Evolutionary conservation across 1,140 invertebrate genomes (phyloP).

Genomic region (Papilio machaon): DNA sequence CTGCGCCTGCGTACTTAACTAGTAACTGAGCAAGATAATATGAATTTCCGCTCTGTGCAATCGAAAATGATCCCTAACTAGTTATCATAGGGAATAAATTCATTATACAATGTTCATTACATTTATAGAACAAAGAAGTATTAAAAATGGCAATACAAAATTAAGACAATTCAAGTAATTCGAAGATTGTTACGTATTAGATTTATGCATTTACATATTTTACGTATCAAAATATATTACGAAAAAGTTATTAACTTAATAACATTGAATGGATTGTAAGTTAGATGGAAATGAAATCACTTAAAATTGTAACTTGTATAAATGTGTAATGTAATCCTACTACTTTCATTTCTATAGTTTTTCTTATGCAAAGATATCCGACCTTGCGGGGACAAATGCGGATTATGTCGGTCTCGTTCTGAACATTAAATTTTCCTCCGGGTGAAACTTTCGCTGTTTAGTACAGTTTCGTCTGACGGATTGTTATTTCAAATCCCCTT

Average conservation of each 20-base stretch:
- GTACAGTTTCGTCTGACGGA: not conserved
- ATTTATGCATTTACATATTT: not conserved
- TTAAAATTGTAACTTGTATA: too few relatives aligned
- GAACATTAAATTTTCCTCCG: not conserved
- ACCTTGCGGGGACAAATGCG: not conserved
- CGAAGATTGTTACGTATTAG: not conserved
- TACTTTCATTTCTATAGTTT: too few relatives aligned
- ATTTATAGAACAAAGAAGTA: conserved; percentile 14
- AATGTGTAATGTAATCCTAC: too few relatives aligned
- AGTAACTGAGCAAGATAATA: not conserved
- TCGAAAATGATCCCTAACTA: not conserved
- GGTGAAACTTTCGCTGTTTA: not conserved
- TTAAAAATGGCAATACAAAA: not conserved
- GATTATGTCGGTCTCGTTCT: not conserved
- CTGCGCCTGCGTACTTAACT: conserved; percentile 59
- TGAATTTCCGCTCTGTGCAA: not conserved
- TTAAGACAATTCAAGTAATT: not conserved
- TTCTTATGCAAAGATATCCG: not conserved
- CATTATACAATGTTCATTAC: not conserved
- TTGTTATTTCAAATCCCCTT: not conserved
- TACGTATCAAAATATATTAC: not conserved
- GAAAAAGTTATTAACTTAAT: too few relatives aligned
- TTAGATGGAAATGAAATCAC: too few relatives aligned
- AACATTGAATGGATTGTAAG: too few relatives aligned
- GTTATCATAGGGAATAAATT: not conserved